A percentile compares a stretch with the other conserved stretches of the same genome.
phyloP scores from a whole-genome alignment of 2,113 vertebrate genomes.

The Rhinolophus sinicus region DNA sequence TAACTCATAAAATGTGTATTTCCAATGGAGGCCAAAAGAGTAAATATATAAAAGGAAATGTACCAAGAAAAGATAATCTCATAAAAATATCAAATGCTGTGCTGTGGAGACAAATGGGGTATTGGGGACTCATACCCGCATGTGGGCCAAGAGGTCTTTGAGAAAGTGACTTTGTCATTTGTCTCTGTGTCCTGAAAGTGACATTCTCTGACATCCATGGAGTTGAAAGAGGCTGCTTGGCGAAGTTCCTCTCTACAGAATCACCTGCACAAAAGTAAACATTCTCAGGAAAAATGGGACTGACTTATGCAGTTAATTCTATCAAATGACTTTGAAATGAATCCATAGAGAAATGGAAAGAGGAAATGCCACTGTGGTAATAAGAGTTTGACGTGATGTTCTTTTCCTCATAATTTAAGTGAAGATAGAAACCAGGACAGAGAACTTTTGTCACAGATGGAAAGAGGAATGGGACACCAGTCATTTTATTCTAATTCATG shows the following conservation, averaged over 20 bases:
- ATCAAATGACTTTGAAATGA: not conserved
- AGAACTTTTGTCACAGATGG: constrained; percentile 28
- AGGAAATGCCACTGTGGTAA: not conserved
- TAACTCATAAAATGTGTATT: not conserved
- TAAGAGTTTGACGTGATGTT: not conserved
- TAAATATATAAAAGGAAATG: not conserved
- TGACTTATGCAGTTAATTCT: not conserved
- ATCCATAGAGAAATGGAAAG: not conserved
- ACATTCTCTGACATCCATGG: not conserved
- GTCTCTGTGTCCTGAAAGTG: not conserved
- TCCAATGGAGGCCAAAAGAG: not conserved
- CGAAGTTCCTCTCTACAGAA: not conserved
- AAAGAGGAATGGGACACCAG: constrained; percentile 34
- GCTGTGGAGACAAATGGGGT: not conserved
- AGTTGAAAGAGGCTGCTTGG: not conserved
- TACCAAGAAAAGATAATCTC: not conserved
- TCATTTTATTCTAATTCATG: constrained; percentile 59
- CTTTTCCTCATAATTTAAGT: constrained; percentile 34
- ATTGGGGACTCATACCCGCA: not conserved
- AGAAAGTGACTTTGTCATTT: not conserved
- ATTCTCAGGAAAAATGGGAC: not conserved
- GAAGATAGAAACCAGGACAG: constrained; percentile 38
- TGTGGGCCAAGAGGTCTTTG: not conserved
- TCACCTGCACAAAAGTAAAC: not conserved
- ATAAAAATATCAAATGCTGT: not conserved